phyloP scores from a whole-genome alignment of 2,888 invertebrate species.

The Melangyna quadrimaculata region DNA sequence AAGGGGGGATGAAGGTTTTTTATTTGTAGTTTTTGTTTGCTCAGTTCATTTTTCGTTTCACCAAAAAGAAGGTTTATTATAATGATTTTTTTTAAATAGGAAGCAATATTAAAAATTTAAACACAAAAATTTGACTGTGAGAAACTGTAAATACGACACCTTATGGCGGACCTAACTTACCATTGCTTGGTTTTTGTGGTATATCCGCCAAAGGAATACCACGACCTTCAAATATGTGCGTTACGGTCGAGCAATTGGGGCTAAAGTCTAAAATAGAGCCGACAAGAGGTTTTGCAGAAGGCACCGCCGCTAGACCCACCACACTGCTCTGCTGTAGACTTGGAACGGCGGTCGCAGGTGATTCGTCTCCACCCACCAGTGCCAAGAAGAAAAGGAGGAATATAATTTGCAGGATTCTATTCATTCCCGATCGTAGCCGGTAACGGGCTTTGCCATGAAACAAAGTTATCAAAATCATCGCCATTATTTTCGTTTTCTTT shows the following conservation, averaged over 20 bases:
- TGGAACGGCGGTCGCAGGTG: slow-evolving; percentile 25
- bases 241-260: slow-evolving; percentile 82
- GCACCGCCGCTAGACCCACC: slow-evolving; percentile 23
- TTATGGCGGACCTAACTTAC: slow-evolving; percentile 77
- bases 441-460: slow-evolving; percentile 1
- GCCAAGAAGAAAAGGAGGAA: slow-evolving; percentile 31
- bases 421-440: slow-evolving; percentile 10
- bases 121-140: not conserved
- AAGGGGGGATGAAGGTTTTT: not conserved
- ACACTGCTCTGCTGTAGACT: slow-evolving; percentile 32
- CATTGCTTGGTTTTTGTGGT: slow-evolving; percentile 82
- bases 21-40: not conserved
- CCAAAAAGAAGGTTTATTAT: not conserved
- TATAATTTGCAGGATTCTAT: slow-evolving; percentile 34
- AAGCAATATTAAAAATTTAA: not conserved
- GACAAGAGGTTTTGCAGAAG: slow-evolving; percentile 59
- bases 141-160: not conserved
- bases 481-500: slow-evolving; percentile 36
- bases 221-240: slow-evolving; percentile 81
- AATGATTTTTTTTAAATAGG: not conserved
- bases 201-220: slow-evolving; percentile 82
- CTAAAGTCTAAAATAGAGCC: slow-evolving; percentile 78
- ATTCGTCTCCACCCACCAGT: slow-evolving; percentile 52
- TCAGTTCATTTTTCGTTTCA: not conserved
- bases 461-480: slow-evolving; percentile 44